A percentile compares a stretch with the other conserved stretches of the same genome.
These are phyloP conservation scores for Pseudomyrmex sp. DNA, from an alignment of 1,140 invertebrate species.

Conservation along the genomic window DNA sequence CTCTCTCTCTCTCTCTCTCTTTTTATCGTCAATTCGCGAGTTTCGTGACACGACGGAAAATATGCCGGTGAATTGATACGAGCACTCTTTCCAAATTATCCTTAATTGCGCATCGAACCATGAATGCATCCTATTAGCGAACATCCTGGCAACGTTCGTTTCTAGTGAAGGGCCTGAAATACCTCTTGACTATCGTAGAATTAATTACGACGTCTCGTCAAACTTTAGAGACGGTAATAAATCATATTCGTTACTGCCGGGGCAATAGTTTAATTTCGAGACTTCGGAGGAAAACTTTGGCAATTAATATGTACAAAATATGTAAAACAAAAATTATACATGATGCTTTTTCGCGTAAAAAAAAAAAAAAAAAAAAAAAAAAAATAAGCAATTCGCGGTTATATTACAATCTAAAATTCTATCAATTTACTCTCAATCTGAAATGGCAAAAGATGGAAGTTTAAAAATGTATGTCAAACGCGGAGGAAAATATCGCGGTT, in stretches of 20 bases:
- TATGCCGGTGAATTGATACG: constrained; percentile 27
- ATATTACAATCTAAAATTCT: background rate
- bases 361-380: too few relatives aligned
- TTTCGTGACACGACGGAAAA: background rate
- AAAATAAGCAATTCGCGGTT: background rate
- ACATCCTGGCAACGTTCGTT: constrained; percentile 14
- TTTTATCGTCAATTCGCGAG: constrained; percentile 18
- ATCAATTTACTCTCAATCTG: background rate
- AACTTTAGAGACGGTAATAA: constrained; percentile 50
- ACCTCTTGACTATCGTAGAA: constrained; percentile 21
- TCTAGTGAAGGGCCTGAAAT: constrained; percentile 12
- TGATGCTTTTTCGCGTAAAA: background rate
- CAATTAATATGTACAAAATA: background rate
- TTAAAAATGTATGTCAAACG: constrained; percentile 49
- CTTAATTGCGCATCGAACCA: constrained; percentile 31
- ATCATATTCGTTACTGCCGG: constrained; percentile 15
- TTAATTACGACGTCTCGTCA: constrained; percentile 44
- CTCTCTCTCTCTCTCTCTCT: background rate
- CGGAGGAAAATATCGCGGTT: constrained; percentile 9
- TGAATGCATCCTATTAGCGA: constrained; percentile 40
- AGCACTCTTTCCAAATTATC: constrained; percentile 34
- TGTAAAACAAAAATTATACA: background rate
- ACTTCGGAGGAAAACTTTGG: background rate
- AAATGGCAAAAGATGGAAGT: background rate
- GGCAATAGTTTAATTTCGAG: background rate